Evolutionary conservation across 92 coral and sea anemone species (phyloP), one percentile per base, ranked within the genome.

Genomic region (Palythoa caribaeorum): DNA sequence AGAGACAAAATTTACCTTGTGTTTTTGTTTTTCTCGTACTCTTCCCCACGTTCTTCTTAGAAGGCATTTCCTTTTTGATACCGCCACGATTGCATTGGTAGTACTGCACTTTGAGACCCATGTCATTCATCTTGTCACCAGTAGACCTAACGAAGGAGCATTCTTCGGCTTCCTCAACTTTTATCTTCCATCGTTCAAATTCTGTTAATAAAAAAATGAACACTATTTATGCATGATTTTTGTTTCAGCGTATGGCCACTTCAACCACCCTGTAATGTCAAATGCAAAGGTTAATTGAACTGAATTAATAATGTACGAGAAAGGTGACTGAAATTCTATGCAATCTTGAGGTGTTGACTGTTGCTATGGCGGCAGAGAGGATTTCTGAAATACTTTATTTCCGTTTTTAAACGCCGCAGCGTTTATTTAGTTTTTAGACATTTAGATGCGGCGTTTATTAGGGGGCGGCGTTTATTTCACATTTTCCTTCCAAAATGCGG

Each of bases 71-170:
- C 60, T 54, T 54, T 54, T 54, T 54, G 16, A 52, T 17, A 10
- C 92, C 89, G 44, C 92, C 78, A 21, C 90, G 68, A 77, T 92
- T 88, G 38, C 92, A 92, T 21, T 92, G 94, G 71, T 72, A 89
- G 65, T 92, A 89, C 62, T 69, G 80, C 50, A 92, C 88, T 10
- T 55, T 63, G 14, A 10, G 40, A 15, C 16, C 40, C 38, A 3
- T 74, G 5, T 39, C 78, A 35, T 35, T 74, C 53, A 40, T 72
- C 77, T 69, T 91, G 17, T 53, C 69, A 59, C 85, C 94, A 79
- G 84, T 92, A 50, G 74, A 52, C 76, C 74, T 85, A 20, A 79
- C 69, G 88, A 92, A 92, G 65, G 88, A 88, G 77, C 92, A 92
- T 63, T 84, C 55, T 47, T 85, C 80, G 40, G 52, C 71, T 52